phyloP scores from a whole-genome alignment of 2,888 invertebrate species.

The Xestia ashworthii region DNA sequence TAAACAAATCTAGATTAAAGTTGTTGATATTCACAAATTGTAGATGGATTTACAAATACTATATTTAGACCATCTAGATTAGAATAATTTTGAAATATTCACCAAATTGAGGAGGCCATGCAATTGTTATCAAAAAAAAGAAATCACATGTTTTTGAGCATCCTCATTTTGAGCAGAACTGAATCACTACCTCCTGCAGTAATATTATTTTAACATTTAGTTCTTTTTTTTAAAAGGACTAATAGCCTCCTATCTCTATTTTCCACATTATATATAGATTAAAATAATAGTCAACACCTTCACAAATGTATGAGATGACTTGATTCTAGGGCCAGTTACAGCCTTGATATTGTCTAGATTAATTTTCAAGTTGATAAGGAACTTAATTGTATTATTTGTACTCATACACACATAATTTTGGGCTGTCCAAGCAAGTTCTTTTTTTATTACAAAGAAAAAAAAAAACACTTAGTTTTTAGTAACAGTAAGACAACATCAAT shows the following conservation, averaged over 20 bases:
- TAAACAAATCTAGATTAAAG: not conserved
- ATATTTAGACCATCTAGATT: slow-evolving; percentile 5
- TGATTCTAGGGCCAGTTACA: not conserved
- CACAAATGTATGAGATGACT: not conserved
- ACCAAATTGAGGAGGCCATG: not conserved
- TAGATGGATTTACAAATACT: not conserved
- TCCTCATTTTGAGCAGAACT: not conserved
- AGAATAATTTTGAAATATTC: not conserved
- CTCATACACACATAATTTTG: not conserved
- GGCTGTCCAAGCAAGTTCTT: not conserved
- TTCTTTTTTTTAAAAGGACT: no score
- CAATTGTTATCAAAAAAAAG: not conserved
- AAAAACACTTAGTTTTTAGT: not conserved
- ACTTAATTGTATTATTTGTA: not conserved
- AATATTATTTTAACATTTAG: no score
- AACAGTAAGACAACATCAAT: not conserved
- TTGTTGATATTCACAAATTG: not conserved
- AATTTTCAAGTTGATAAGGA: not conserved
- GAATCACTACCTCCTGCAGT: no score
- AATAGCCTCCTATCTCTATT: not conserved
- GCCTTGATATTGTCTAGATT: not conserved
- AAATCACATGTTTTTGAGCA: not conserved
- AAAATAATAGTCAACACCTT: not conserved
- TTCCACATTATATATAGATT: not conserved
- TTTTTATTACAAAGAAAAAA: no score